Evolutionary conservation across 2,797 vertebrate species (phyloP).

Genomic region (Rhodeus uyekii): DNA sequence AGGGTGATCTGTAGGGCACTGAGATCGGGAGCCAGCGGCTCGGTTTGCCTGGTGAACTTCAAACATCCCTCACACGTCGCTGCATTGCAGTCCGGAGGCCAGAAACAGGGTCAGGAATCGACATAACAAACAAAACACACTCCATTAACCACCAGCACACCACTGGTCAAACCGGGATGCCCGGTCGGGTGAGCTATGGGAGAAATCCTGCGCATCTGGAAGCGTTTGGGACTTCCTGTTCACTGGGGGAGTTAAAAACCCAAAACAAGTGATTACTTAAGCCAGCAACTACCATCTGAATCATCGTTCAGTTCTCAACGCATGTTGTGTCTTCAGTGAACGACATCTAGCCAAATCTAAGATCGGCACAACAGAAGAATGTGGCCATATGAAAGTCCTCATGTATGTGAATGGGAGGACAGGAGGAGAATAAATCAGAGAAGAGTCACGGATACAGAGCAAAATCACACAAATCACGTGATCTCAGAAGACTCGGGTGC

Average conservation of each 20-base stretch:
- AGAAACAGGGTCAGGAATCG: not conserved
- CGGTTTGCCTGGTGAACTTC: not conserved
- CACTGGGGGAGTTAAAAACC: not conserved
- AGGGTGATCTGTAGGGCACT: not conserved
- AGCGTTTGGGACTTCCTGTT: not conserved
- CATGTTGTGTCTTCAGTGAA: not conserved
- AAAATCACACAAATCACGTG: not conserved
- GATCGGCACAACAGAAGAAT: not conserved
- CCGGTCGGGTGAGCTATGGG: too few relatives aligned
- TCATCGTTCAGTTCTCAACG: not conserved
- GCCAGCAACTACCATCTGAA: not conserved
- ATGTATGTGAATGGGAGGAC: not conserved
- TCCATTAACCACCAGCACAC: constrained; percentile 2
- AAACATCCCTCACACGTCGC: not conserved
- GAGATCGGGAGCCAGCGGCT: not conserved
- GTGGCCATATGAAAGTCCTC: too few relatives aligned
- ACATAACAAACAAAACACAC: not conserved
- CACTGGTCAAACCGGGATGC: too few relatives aligned
- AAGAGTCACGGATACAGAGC: not conserved
- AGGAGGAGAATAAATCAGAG: not conserved
- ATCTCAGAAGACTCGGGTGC: not conserved
- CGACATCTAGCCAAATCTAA: not conserved
- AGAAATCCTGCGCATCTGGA: not conserved
- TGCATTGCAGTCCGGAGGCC: not conserved
- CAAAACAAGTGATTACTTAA: not conserved